These are phyloP conservation scores for Schrankia costaestrigalis DNA, from an alignment of 2,888 invertebrate species.

Conservation along the genomic window DNA sequence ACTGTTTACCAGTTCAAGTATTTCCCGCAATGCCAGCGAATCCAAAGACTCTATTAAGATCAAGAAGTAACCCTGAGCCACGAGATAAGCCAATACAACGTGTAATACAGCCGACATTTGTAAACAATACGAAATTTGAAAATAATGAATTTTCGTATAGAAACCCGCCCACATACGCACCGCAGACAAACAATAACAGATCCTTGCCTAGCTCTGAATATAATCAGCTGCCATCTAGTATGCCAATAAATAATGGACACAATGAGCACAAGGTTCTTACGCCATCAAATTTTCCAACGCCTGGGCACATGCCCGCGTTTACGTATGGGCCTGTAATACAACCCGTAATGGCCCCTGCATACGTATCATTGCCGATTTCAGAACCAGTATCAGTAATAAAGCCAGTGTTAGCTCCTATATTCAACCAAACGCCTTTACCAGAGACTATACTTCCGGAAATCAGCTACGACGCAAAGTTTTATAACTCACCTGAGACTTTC, in stretches of 20 bases:
- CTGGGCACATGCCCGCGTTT: background rate
- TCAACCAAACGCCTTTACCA: no score
- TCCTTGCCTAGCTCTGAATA: conserved; percentile 49
- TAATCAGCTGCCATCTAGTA: conserved; percentile 28
- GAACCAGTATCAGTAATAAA: background rate
- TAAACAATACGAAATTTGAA: conserved; percentile 33
- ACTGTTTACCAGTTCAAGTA: conserved; percentile 75
- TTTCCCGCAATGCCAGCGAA: conserved; percentile 85
- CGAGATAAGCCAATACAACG: conserved; percentile 41
- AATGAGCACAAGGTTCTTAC: conserved; percentile 28
- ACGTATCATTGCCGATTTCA: background rate
- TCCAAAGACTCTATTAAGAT: conserved; percentile 79
- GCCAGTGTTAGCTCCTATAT: background rate
- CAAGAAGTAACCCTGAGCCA: conserved; percentile 60
- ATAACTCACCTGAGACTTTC: conserved; percentile 30
- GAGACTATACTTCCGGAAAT: conserved; percentile 45
- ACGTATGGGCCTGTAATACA: background rate
- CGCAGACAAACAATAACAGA: conserved; percentile 49
- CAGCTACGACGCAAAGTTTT: conserved; percentile 55
- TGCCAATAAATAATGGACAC: conserved; percentile 43
- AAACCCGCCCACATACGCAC: conserved; percentile 35
- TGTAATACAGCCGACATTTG: conserved; percentile 30
- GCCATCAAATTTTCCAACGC: background rate
- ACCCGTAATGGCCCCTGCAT: no score
- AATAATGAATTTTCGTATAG: conserved; percentile 37